Evolutionary conservation across 2,113 vertebrate genomes (phyloP).

Genomic region (Willisornis vidua): DNA sequence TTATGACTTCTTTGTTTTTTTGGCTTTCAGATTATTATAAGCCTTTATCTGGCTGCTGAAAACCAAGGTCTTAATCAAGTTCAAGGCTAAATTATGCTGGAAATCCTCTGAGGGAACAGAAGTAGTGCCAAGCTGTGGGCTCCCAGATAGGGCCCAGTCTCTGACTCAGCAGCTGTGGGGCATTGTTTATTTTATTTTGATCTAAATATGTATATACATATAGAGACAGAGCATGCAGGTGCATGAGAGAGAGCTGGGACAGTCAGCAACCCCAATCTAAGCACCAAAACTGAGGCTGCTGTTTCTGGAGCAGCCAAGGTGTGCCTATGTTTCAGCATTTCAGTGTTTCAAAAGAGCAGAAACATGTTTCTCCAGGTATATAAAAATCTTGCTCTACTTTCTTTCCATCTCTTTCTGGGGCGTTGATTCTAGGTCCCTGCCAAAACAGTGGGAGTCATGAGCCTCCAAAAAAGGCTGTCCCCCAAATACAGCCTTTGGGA

Average conservation of each 20-base stretch:
- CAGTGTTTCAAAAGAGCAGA: not conserved
- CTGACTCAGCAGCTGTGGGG: slow-evolving; percentile 22
- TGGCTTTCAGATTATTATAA: not conserved
- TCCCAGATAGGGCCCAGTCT: not conserved
- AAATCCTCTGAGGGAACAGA: not conserved
- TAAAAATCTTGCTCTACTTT: not conserved
- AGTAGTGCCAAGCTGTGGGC: not conserved
- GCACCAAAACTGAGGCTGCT: not conserved
- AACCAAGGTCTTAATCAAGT: slow-evolving; percentile 16
- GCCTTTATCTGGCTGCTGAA: not conserved
- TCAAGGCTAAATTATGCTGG: slow-evolving; percentile 6
- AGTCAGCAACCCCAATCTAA: not conserved
- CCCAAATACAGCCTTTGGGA: not conserved
- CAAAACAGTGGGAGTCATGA: not conserved
- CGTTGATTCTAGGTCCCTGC: not conserved
- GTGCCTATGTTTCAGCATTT: not conserved
- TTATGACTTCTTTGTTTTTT: not conserved
- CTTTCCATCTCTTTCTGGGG: not conserved
- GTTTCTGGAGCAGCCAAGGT: not conserved
- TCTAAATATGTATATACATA: not conserved
- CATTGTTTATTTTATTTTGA: slow-evolving; percentile 6
- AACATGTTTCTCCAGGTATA: not conserved
- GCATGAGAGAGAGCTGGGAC: not conserved
- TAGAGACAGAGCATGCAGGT: accelerated
- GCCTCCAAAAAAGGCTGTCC: not conserved